Percentiles rank a stretch among this genome's conserved stretches.
These are phyloP conservation scores for Drosophila kanapiae DNA, from an alignment of 1,140 invertebrate species.

Conservation along the genomic window DNA sequence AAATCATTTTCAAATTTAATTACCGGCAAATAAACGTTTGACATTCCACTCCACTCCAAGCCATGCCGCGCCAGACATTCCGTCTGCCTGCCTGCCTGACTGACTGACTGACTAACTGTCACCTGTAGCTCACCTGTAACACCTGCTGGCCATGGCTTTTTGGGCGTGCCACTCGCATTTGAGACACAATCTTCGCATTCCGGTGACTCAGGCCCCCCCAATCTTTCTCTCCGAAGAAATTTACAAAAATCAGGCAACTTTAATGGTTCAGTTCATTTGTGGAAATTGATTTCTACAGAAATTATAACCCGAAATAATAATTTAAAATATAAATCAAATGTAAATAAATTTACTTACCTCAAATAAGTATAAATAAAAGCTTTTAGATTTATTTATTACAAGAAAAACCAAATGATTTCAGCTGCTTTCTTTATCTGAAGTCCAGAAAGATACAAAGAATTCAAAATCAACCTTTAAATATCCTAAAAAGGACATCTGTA, in stretches of 20 bases:
- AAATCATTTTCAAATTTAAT: constrained; percentile 82
- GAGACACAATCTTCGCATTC: too few relatives aligned
- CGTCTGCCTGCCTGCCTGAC: constrained; percentile 19
- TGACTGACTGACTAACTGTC: constrained; percentile 36
- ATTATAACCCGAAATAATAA: too few relatives aligned
- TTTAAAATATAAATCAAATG: too few relatives aligned
- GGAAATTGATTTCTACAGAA: too few relatives aligned
- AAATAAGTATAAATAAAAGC: too few relatives aligned
- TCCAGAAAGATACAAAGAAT: too few relatives aligned
- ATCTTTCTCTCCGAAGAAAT: background rate
- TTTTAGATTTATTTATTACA: too few relatives aligned
- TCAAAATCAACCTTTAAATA: too few relatives aligned
- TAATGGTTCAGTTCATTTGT: too few relatives aligned
- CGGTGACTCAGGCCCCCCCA: background rate
- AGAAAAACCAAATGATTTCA: too few relatives aligned
- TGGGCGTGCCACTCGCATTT: constrained; percentile 31
- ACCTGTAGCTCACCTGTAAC: constrained; percentile 48
- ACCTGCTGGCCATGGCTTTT: constrained; percentile 10
- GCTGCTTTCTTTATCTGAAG: too few relatives aligned
- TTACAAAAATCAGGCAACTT: background rate
- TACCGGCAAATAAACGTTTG: constrained; percentile 80
- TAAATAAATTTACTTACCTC: too few relatives aligned
- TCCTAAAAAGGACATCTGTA: background rate
- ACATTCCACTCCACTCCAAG: constrained; percentile 53
- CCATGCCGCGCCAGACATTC: constrained; percentile 44